Conservation (phyloP, 2,113 vertebrate species). For the Apaloderma vittatum region DNA sequence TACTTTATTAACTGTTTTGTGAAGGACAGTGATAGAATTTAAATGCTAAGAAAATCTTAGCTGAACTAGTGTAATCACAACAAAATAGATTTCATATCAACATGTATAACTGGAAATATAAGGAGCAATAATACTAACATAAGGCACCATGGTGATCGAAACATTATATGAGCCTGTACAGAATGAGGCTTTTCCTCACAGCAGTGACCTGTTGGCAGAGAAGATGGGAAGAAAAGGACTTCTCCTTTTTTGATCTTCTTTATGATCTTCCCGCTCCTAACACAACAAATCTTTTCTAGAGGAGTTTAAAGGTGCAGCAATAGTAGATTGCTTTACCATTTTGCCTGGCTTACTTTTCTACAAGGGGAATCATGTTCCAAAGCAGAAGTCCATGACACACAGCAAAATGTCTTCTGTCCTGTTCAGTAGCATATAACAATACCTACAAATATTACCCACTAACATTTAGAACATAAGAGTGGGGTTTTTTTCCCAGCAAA, state of each 20-base stretch:
- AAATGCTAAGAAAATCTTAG: neutral
- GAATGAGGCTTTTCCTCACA: neutral
- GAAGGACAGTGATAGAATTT: neutral
- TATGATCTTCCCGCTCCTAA: neutral
- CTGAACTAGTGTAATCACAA: neutral
- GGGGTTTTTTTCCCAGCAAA: neutral
- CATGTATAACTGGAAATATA: neutral
- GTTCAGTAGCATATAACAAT: neutral
- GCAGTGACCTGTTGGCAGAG: neutral
- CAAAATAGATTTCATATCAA: neutral
- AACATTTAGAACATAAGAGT: neutral
- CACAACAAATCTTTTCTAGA: neutral
- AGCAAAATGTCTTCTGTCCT: neutral
- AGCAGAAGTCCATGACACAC: neutral
- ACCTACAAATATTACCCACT: fast-evolving
- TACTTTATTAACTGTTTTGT: neutral
- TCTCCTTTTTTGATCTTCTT: neutral
- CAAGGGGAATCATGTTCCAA: neutral
- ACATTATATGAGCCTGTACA: neutral
- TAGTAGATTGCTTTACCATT: neutral
- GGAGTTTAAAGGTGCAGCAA: neutral
- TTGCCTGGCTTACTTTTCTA: neutral
- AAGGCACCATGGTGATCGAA: neutral
- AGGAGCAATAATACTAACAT: neutral
- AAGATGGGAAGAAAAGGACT: neutral